Percentiles rank a stretch among this genome's conserved stretches.
phyloP scores from a whole-genome alignment of 1,140 invertebrate species.

The Temnothorax nylanderi region DNA sequence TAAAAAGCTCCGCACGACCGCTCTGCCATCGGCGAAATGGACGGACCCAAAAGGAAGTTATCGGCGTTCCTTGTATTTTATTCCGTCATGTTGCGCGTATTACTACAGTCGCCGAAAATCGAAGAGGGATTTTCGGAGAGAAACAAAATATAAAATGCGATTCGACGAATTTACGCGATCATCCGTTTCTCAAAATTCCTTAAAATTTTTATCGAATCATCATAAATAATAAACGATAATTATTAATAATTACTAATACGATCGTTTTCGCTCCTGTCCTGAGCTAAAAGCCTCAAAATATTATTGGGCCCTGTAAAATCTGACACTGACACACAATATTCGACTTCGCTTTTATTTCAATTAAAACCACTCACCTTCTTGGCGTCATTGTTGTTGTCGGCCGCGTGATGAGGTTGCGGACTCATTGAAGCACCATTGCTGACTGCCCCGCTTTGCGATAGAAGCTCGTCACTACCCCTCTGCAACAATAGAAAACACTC shows the following conservation, averaged over 20 bases:
- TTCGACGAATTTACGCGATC: background rate
- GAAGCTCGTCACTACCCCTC: slow-evolving; percentile 98
- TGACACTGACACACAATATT: background rate
- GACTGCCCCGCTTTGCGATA: slow-evolving; percentile 96
- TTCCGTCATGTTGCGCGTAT: slow-evolving; percentile 15
- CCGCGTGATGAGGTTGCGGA: slow-evolving; percentile 91
- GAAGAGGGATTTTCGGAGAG: slow-evolving; percentile 4
- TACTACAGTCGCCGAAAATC: slow-evolving; percentile 17
- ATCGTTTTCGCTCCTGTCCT: background rate
- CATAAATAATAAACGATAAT: background rate
- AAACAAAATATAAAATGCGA: background rate
- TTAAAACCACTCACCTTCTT: slow-evolving; percentile 92
- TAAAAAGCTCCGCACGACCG: slow-evolving; percentile 49
- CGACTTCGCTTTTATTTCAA: background rate
- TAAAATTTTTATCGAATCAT: background rate
- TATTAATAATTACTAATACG: background rate
- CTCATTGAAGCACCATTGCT: slow-evolving; percentile 95
- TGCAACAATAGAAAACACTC: slow-evolving; percentile 87
- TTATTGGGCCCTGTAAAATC: background rate
- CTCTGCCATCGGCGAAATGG: slow-evolving; percentile 38
- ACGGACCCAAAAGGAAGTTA: slow-evolving; percentile 49
- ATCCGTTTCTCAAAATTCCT: background rate
- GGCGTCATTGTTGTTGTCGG: slow-evolving; percentile 97
- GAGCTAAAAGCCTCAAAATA: background rate
- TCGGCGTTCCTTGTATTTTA: slow-evolving; percentile 55